Conservation (phyloP, 2,888 invertebrate genomes). For the Ceriagrion tenellum region DNA sequence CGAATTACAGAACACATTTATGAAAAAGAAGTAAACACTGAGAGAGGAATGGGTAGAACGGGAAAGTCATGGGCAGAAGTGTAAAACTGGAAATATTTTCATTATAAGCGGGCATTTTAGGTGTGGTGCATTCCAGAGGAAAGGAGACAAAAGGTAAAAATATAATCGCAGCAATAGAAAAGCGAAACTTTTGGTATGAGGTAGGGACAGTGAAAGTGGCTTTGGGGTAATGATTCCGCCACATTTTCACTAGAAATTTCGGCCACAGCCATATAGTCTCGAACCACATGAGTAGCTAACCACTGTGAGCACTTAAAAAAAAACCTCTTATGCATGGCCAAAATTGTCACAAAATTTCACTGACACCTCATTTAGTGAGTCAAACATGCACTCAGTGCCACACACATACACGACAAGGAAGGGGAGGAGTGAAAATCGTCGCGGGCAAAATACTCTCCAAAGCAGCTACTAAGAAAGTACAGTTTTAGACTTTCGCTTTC, state of each 20-base stretch:
- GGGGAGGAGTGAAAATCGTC: no score
- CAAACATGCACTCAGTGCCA: no score
- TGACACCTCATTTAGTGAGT: background rate
- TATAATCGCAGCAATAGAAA: background rate
- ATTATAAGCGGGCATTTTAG: background rate
- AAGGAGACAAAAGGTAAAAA: background rate
- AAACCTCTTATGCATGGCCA: background rate
- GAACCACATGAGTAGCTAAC: background rate
- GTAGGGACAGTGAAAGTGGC: background rate
- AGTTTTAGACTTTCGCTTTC: no score
- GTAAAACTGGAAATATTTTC: no score
- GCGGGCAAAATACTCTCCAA: no score
- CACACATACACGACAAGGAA: no score
- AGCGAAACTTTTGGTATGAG: background rate
- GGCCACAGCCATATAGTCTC: background rate
- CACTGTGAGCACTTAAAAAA: no score
- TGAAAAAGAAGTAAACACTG: no score
- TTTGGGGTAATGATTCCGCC: background rate
- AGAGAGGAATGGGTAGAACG: no score
- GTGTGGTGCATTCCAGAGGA: background rate
- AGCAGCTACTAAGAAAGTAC: no score
- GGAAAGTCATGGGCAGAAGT: no score
- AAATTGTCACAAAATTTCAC: background rate
- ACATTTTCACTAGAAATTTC: background rate
- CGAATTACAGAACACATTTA: no score